Evolutionary conservation across 2,888 invertebrate genomes (phyloP).

Genomic region (Cancer borealis): DNA sequence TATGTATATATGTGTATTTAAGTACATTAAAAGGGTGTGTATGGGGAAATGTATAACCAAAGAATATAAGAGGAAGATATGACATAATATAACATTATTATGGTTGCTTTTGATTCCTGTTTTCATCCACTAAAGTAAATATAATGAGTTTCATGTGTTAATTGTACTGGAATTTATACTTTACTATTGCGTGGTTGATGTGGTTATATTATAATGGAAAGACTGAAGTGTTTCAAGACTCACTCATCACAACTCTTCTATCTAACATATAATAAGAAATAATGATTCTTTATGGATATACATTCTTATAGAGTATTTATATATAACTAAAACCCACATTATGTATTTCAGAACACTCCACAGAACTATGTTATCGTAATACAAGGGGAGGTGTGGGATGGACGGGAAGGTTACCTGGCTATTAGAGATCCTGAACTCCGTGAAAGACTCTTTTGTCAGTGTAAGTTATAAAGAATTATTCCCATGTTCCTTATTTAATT

Average conservation of each 20-base stretch:
- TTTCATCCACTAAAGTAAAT: background rate
- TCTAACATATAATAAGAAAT: background rate
- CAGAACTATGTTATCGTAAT: slow-evolving; percentile 60
- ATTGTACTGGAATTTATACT: background rate
- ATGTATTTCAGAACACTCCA: slow-evolving; percentile 56
- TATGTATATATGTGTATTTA: background rate
- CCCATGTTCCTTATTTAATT: background rate
- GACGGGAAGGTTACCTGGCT: slow-evolving; percentile 68
- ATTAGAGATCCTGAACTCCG: background rate
- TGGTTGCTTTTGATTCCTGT: too few species aligned
- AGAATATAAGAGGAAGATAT: too few species aligned
- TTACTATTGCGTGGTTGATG: background rate
- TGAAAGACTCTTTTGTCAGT: background rate
- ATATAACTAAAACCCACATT: background rate
- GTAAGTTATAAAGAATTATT: slow-evolving; percentile 46
- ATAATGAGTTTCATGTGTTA: background rate
- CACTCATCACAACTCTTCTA: background rate
- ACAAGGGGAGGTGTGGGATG: slow-evolving; percentile 66
- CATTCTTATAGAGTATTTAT: background rate
- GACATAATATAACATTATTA: too few species aligned
- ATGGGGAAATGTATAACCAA: too few species aligned
- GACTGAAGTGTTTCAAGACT: background rate
- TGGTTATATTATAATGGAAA: background rate
- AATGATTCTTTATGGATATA: background rate
- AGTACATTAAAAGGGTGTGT: too few species aligned